Percentiles rank a stretch among this genome's conserved stretches.
Evolutionary conservation across 2,888 invertebrate species (phyloP).

Genomic region (Escarpia spicata): DNA sequence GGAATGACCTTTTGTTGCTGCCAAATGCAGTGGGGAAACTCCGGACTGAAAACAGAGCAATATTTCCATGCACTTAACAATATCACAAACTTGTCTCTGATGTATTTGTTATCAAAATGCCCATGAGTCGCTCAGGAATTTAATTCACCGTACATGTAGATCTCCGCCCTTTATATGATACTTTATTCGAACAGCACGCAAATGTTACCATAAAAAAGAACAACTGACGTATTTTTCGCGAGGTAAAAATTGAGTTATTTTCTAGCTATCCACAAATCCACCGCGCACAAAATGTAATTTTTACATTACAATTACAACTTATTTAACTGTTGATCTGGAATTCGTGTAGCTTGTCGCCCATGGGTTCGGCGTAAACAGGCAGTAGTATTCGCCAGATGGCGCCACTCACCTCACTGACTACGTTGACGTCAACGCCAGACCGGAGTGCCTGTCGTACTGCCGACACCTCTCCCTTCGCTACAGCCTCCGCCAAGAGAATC

Average conservation of each 20-base stretch:
- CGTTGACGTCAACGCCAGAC: constrained; percentile 28
- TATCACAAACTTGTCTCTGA: too few relatives aligned
- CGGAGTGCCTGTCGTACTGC: constrained; percentile 24
- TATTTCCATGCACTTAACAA: neutral
- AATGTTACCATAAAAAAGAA: neutral
- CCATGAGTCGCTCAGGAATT: neutral
- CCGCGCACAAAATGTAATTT: neutral
- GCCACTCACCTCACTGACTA: constrained; percentile 26
- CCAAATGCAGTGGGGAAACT: constrained; percentile 34
- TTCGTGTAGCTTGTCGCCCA: neutral
- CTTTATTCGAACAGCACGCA: neutral
- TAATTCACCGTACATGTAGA: neutral
- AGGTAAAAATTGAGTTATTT: neutral
- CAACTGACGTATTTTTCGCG: too few relatives aligned
- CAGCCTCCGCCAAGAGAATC: constrained; percentile 29
- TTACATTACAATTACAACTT: neutral
- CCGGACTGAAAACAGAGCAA: constrained; percentile 23
- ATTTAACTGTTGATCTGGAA: neutral
- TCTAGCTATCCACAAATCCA: neutral
- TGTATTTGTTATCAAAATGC: too few relatives aligned
- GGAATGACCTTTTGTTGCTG: constrained; percentile 34
- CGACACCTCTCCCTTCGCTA: constrained; percentile 26
- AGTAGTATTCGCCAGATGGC: neutral
- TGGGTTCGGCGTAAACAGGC: neutral
- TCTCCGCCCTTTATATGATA: neutral